phyloP scores from a whole-genome alignment of 2,113 vertebrate species.

The Fregata magnificens region DNA sequence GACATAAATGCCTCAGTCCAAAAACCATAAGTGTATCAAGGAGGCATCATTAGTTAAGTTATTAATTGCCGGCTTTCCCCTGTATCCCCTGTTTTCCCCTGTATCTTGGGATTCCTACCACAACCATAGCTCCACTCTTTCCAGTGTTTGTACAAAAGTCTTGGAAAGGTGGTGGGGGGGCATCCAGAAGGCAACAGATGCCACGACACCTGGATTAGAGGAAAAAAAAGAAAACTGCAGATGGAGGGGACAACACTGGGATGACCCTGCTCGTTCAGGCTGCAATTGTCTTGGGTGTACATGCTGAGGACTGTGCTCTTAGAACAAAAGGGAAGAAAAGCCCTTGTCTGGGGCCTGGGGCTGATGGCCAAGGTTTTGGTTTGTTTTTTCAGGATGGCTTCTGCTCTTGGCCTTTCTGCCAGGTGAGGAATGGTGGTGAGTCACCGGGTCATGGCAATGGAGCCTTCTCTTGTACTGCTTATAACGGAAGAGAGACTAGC shows the following conservation, averaged over 20 bases:
- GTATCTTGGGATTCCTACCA: background rate
- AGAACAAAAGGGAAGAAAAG: background rate
- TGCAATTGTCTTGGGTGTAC: background rate
- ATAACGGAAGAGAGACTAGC: background rate
- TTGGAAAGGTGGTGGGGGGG: background rate
- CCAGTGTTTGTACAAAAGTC: background rate
- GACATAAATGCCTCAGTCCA: background rate
- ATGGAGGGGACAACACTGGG: too few relatives aligned
- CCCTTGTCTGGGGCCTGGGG: background rate
- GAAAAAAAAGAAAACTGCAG: background rate
- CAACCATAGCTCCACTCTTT: background rate
- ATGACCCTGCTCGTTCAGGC: background rate
- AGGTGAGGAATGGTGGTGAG: background rate
- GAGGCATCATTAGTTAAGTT: background rate
- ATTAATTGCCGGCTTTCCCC: background rate
- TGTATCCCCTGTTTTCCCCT: background rate
- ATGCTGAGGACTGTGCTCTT: background rate
- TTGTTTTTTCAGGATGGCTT: background rate
- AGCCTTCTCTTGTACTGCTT: background rate
- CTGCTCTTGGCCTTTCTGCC: background rate
- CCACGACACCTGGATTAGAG: accelerated
- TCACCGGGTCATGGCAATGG: too few relatives aligned
- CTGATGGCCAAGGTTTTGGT: background rate
- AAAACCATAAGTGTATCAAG: background rate
- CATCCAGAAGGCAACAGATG: background rate